Base-by-base conservation (phyloP, 2,888 invertebrate genomes). In the Ennomos quercinarius region DNA sequence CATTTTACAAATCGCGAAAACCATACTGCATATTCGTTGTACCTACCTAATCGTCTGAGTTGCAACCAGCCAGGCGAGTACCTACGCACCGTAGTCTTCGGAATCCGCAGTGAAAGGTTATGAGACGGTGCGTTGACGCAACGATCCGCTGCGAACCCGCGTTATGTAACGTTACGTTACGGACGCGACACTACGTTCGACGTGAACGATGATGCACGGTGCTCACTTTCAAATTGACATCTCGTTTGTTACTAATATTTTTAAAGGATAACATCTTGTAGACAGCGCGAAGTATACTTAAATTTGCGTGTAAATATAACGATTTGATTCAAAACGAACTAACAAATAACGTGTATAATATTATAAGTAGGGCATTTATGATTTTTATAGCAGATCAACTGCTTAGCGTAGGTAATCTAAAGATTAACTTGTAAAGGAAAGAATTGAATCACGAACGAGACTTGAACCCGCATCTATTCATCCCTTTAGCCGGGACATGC, bases 41-140 rank as follows among this genome's bases (percentile, higher is more conserved):
- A 4, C 4, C 4, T 4, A 17, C 2, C 1, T 17, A 17, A 4
- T 38, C 10, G 9, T 46, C 10, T 46, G 11, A 50, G 10, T 0
- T 8, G 45, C 43, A 38, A 46, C 34, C 12, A 48, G 39, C 46
- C 55, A 27, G 27, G 45, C 51, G 54, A 52, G 17, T 42, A 61
- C 57, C 17, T 17, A 27, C 27, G 61, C 59, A 60, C 34, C 39
- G 9, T 8, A 10, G n/a, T 46, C 44, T 4, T 11, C 51, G 63
- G 62, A 59, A 64, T 58, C 56, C 66, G 64, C 73, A 76, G 81
- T 80, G 80, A 81, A 81, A 81, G 81, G 81, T 81, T 81, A 78
- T 67, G 44, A 41, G 53, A 37, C 54, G 60, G 35, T 50, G 67
- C 63, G 66, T 61, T 78, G 76, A 77, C 74, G 77, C 73, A 80